Evolutionary conservation across 2,888 invertebrate species (phyloP).

Genomic region (Acronicta psi): DNA sequence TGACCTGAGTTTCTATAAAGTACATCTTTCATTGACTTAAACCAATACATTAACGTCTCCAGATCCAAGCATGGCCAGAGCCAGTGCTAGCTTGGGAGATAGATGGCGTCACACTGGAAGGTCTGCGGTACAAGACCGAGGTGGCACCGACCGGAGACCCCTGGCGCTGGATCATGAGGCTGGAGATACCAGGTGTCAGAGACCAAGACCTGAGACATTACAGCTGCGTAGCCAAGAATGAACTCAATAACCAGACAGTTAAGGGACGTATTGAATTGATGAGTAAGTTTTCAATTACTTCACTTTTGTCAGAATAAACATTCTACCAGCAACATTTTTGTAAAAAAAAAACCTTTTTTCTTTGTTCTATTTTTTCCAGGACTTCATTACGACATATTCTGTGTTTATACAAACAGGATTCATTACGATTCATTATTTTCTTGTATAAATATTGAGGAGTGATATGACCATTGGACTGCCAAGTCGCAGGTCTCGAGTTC

Average conservation of each 20-base stretch:
- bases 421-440: too few species aligned
- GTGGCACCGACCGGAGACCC: constrained; percentile 74
- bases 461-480: too few species aligned
- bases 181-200: constrained; percentile 92
- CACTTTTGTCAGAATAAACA: background rate
- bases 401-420: too few species aligned
- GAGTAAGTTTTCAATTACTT: constrained; percentile 66
- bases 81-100: constrained; percentile 96
- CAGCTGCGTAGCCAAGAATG: constrained; percentile 95
- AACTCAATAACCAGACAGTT: constrained; percentile 93
- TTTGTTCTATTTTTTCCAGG: too few species aligned
- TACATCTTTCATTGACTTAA: too few species aligned
- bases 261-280: constrained; percentile 89
- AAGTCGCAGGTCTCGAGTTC: too few species aligned
- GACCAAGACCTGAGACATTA: constrained; percentile 93
- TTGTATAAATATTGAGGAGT: too few species aligned
- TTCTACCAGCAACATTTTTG: too few species aligned
- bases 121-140: constrained; percentile 76
- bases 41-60: constrained; percentile 6
- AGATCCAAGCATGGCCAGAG: constrained; percentile 96
- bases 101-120: constrained; percentile 93
- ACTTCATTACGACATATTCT: too few species aligned
- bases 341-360: too few species aligned
- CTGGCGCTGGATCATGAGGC: constrained; percentile 93
- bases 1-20: too few species aligned